phyloP scores from a whole-genome alignment of 2,113 vertebrate species.

The Hyaena hyaena region DNA sequence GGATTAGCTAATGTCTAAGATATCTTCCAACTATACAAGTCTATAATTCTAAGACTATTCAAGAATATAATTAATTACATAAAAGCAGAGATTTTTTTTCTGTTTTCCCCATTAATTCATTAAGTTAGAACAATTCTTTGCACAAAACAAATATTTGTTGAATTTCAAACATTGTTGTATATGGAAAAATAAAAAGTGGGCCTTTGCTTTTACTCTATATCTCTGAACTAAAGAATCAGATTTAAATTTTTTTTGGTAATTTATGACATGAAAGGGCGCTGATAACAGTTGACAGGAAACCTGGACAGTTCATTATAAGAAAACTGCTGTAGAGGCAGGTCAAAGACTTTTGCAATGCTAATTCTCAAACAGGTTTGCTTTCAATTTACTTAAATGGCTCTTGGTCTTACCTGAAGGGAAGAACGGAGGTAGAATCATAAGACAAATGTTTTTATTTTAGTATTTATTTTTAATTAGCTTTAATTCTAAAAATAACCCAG shows the following conservation, averaged over 20 bases:
- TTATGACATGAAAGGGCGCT: background rate
- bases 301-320: background rate
- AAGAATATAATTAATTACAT: conserved; percentile 27
- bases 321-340: background rate
- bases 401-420: background rate
- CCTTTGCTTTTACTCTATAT: background rate
- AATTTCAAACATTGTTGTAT: background rate
- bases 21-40: background rate
- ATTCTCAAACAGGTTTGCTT: background rate
- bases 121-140: background rate
- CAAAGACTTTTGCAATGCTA: background rate
- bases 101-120: background rate
- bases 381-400: background rate
- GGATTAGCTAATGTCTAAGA: background rate
- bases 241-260: background rate
- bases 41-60: background rate
- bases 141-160: background rate
- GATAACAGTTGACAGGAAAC: background rate
- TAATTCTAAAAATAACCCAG: background rate
- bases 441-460: conserved; percentile 10
- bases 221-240: background rate
- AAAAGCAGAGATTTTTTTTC: background rate
- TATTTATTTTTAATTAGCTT: conserved; percentile 33
- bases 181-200: background rate
- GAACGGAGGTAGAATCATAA: background rate